phyloP scores from a whole-genome alignment of 1,140 invertebrate species.

The Acromyrmex charruanus region DNA sequence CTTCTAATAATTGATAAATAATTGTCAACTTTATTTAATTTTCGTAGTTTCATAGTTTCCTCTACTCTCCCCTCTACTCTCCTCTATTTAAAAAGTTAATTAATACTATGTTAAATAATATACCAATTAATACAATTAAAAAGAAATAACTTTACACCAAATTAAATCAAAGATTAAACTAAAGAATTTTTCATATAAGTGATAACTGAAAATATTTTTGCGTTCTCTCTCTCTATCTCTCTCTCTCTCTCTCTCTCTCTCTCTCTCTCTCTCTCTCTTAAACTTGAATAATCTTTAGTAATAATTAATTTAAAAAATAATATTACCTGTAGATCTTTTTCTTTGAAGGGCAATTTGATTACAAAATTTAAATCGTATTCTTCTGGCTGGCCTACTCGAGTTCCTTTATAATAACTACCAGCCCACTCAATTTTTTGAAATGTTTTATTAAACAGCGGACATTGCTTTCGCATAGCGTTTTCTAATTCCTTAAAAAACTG shows the following conservation, averaged over 20 bases:
- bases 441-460: constrained; percentile 77
- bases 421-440: constrained; percentile 83
- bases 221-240: too few species aligned
- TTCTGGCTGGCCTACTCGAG: constrained; percentile 86
- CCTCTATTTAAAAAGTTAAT: background rate
- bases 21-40: too few species aligned
- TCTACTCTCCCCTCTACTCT: too few species aligned
- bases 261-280: background rate
- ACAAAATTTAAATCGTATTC: constrained; percentile 88
- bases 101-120: background rate
- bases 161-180: background rate
- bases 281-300: background rate
- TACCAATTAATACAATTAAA: background rate
- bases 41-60: too few species aligned
- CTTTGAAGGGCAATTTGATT: constrained; percentile 83
- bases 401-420: constrained; percentile 87
- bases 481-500: constrained; percentile 67
- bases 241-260: too few species aligned
- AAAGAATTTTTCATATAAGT: background rate
- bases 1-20: too few species aligned
- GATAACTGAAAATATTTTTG: background rate
- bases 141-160: background rate
- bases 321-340: constrained; percentile 79
- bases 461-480: constrained; percentile 73
- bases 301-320: background rate